Conservation (phyloP, 2,113 vertebrate genomes). For the Poeciliopsis occidentalis region DNA sequence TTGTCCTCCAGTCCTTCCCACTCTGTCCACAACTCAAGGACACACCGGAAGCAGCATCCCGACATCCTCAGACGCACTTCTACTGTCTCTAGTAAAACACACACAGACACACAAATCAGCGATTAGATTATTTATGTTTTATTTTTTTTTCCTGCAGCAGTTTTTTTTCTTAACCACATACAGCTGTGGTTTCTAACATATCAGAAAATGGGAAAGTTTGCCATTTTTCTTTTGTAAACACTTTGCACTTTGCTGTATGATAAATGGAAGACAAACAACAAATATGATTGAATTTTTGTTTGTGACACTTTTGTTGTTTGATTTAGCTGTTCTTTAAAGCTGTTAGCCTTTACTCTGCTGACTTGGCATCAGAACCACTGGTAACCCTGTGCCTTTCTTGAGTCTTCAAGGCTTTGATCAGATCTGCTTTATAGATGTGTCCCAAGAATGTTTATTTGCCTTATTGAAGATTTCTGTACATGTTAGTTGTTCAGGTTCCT, state of each 20-base stretch:
- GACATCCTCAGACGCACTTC: constrained; percentile 88
- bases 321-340: neutral
- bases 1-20: constrained; percentile 90
- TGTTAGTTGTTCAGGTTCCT: too few relatives aligned
- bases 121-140: too few relatives aligned
- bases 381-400: neutral
- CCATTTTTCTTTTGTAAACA: neutral
- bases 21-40: constrained; percentile 73
- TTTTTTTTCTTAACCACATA: neutral
- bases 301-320: constrained; percentile 6
- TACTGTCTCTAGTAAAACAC: constrained; percentile 82
- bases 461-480: neutral
- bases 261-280: neutral
- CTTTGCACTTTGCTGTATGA: neutral
- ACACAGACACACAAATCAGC: neutral
- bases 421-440: neutral
- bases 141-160: neutral
- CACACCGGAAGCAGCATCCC: constrained; percentile 84
- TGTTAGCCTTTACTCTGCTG: constrained; percentile 1
- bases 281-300: neutral
- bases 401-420: neutral
- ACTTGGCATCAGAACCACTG: constrained; percentile 3
- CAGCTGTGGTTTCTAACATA: too few relatives aligned
- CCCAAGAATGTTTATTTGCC: neutral
- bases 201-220: neutral